Evolutionary conservation across 1,140 invertebrate species (phyloP).

Genomic region (Drosophila serrata): DNA sequence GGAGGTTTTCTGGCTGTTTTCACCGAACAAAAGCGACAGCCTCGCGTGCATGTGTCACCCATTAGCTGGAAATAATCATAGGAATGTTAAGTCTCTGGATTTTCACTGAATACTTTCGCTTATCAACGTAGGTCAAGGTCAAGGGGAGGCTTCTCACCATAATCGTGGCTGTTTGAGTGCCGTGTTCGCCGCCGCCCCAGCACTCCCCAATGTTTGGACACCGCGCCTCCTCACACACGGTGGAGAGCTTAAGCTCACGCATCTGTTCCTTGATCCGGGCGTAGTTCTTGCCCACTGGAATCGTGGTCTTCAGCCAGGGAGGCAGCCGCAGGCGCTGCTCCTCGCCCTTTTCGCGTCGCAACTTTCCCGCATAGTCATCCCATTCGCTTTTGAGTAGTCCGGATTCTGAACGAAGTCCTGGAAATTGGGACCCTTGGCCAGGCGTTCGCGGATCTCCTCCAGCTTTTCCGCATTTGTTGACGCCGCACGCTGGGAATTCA

Average conservation of each 20-base stretch:
- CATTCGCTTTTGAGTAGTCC: slow-evolving; percentile 86
- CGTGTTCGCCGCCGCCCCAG: slow-evolving; percentile 97
- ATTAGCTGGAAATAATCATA: slow-evolving; percentile 89
- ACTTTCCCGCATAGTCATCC: slow-evolving; percentile 91
- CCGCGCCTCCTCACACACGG: slow-evolving; percentile 99
- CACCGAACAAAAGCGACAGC: slow-evolving; percentile 99
- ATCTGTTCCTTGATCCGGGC: slow-evolving; percentile 94
- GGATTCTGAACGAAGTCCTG: slow-evolving; percentile 88
- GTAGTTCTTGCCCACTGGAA: slow-evolving; percentile 96
- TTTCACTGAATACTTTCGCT: not conserved
- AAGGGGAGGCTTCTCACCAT: slow-evolving; percentile 88
- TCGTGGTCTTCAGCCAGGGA: slow-evolving; percentile 98
- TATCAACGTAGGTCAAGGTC: slow-evolving; percentile 67
- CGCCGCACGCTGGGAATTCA: slow-evolving; percentile 51
- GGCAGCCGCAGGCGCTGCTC: slow-evolving; percentile 94
- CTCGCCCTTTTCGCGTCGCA: slow-evolving; percentile 94
- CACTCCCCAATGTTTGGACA: slow-evolving; percentile 99
- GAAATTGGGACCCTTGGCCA: slow-evolving; percentile 88
- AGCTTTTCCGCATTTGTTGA: slow-evolving; percentile 79
- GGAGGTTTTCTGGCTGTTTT: slow-evolving; percentile 98
- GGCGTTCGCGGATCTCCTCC: slow-evolving; percentile 87
- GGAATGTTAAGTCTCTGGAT: not conserved
- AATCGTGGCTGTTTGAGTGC: slow-evolving; percentile 95
- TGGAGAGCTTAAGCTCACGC: slow-evolving; percentile 95
- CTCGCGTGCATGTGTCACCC: slow-evolving; percentile 96